phyloP scores from a whole-genome alignment of 2,797 vertebrate species.

The Meriones psammophilus region DNA sequence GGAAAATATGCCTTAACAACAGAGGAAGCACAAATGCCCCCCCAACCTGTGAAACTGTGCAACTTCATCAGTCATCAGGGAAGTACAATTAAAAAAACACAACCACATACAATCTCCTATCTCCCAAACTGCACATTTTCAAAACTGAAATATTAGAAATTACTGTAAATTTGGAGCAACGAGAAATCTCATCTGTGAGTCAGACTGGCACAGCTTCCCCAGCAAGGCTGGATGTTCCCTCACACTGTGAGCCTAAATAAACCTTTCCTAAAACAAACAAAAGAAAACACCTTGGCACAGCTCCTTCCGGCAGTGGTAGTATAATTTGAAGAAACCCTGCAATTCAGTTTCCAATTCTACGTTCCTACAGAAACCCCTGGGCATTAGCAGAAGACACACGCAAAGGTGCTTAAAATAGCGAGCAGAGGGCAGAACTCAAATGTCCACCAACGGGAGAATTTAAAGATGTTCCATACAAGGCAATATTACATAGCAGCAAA shows the following conservation, averaged over 20 bases:
- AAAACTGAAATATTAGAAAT: neutral
- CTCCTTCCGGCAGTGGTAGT: neutral
- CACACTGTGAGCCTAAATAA: neutral
- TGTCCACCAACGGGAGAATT: neutral
- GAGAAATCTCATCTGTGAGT: neutral
- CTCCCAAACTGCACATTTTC: slow-evolving; percentile 19
- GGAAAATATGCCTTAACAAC: slow-evolving; percentile 11
- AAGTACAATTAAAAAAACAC: slow-evolving; percentile 24
- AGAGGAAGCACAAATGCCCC: neutral
- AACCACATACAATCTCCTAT: slow-evolving; percentile 2
- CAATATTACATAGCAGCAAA: neutral
- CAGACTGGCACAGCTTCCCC: neutral
- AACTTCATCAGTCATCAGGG: neutral
- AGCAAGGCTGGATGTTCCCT: no score
- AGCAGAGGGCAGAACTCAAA: neutral
- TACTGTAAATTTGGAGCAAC: neutral
- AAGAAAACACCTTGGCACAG: neutral
- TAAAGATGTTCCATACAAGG: neutral
- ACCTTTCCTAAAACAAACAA: neutral
- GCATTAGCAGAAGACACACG: neutral
- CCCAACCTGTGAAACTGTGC: neutral
- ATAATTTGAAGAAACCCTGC: neutral
- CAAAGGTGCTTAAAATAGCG: neutral
- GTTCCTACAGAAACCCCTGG: neutral
- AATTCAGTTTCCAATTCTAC: neutral